Conservation (phyloP, 2,888 invertebrate genomes). For the Pristionchus maxplancki region DNA sequence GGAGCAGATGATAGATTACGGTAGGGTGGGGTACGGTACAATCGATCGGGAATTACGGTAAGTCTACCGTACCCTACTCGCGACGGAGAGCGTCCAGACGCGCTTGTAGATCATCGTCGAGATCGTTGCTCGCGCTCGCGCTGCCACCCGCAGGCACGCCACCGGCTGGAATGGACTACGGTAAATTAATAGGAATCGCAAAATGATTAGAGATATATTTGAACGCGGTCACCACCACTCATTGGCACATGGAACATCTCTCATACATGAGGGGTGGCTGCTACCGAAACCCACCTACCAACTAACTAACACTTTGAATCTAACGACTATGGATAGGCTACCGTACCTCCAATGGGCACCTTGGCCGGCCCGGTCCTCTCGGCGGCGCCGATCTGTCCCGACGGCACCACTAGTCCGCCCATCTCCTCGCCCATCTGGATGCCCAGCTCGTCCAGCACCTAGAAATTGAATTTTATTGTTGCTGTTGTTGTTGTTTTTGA, state of each 20-base stretch:
- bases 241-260: too few species aligned
- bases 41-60: too few species aligned
- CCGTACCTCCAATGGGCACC: slow-evolving; percentile 42
- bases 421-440: slow-evolving; percentile 94
- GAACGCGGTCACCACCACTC: too few species aligned
- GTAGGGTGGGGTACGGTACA: neutral
- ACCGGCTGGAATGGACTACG: slow-evolving; percentile 54
- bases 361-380: slow-evolving; percentile 50
- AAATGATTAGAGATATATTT: too few species aligned
- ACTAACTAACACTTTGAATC: too few species aligned
- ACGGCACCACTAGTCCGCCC: slow-evolving; percentile 86
- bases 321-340: neutral
- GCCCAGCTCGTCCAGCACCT: slow-evolving; percentile 97
- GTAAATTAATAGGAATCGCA: neutral
- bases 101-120: slow-evolving; percentile 97
- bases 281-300: too few species aligned
- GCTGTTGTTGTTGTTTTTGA: neutral
- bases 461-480: slow-evolving; percentile 77
- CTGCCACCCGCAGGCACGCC: slow-evolving; percentile 52
- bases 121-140: slow-evolving; percentile 79
- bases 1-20: neutral
- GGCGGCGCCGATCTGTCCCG: slow-evolving; percentile 81
- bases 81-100: slow-evolving; percentile 93
- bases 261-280: too few species aligned
- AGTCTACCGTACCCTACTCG: slow-evolving; percentile 80